These are phyloP conservation scores for Drosophila serrata DNA, from an alignment of 1,140 invertebrate genomes.

Conservation along the genomic window DNA sequence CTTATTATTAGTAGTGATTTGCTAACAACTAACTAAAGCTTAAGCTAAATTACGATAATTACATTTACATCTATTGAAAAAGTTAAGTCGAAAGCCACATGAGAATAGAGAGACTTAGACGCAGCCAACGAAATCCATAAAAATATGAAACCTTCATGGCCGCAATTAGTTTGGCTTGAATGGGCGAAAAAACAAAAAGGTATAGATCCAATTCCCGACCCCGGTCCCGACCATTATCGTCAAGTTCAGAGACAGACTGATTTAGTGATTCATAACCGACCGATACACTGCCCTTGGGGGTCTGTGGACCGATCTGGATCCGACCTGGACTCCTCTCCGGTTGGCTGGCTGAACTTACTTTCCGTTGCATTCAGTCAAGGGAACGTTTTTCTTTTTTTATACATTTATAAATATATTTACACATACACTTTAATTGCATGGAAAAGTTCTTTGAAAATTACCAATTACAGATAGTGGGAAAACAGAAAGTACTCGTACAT, in stretches of 20 bases:
- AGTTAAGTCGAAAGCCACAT: conserved; percentile 47
- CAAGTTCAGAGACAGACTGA: conserved; percentile 64
- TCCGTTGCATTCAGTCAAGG: conserved; percentile 53
- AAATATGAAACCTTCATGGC: conserved; percentile 40
- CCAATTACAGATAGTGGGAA: conserved; percentile 8
- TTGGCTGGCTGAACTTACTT: conserved; percentile 23
- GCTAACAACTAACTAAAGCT: conserved; percentile 52
- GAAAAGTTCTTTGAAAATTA: conserved; percentile 14
- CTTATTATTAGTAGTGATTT: conserved; percentile 79
- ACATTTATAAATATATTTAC: conserved; percentile 43
- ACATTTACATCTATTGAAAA: conserved; percentile 55
- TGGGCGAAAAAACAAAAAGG: conserved; percentile 17
- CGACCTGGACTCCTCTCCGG: background rate
- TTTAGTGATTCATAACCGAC: conserved; percentile 59
- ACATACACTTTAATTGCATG: conserved; percentile 31
- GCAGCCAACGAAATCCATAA: conserved; percentile 9
- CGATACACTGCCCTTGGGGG: conserved; percentile 16
- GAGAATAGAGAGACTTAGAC: conserved; percentile 41
- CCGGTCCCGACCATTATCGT: conserved; percentile 35
- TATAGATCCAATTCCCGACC: background rate
- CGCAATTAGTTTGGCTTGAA: conserved; percentile 68
- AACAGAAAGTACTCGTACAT: conserved; percentile 29
- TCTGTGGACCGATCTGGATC: background rate
- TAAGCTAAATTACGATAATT: conserved; percentile 73
- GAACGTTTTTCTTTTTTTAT: conserved; percentile 49